Percentiles rank a stretch among this genome's conserved stretches.
phyloP scores from a whole-genome alignment of 92 coral and sea anemone species.

The Desmophyllum pertusum region DNA sequence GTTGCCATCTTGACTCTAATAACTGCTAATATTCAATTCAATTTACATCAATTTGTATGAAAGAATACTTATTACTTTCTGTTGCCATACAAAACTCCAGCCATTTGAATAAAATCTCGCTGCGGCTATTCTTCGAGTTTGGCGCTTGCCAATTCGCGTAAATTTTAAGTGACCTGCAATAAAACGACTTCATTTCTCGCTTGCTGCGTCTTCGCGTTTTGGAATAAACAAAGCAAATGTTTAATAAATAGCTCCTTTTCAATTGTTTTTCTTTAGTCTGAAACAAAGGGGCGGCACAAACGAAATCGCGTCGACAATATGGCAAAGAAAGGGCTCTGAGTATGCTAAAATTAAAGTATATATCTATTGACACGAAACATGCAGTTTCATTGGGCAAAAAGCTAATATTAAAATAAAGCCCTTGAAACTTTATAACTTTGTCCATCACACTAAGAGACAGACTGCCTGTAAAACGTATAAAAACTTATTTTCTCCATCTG shows the following conservation, averaged over 20 bases:
- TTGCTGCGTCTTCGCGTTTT: background rate
- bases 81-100: conserved; percentile 63
- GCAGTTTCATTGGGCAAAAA: conserved; percentile 30
- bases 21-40: conserved; percentile 72
- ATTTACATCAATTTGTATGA: conserved; percentile 73
- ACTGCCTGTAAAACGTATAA: conserved; percentile 12
- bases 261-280: conserved; percentile 13
- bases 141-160: conserved; percentile 13
- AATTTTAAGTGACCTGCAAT: conserved; percentile 7
- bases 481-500: conserved; percentile 31
- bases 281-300: conserved; percentile 38
- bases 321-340: conserved; percentile 38
- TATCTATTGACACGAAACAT: conserved; percentile 3
- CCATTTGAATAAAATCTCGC: conserved; percentile 59
- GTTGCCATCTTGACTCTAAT: conserved; percentile 73
- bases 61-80: conserved; percentile 54
- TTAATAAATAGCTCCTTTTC: conserved; percentile 25
- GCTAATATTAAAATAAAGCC: conserved; percentile 35
- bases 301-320: conserved; percentile 43
- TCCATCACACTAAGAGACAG: conserved; percentile 29
- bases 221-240: conserved; percentile 32
- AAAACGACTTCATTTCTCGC: background rate
- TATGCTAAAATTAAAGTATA: conserved; percentile 29
- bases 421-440: conserved; percentile 36
- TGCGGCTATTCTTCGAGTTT: conserved; percentile 36